phyloP scores from a whole-genome alignment of 2,888 invertebrate genomes.

The Eustalomyia histrio region DNA sequence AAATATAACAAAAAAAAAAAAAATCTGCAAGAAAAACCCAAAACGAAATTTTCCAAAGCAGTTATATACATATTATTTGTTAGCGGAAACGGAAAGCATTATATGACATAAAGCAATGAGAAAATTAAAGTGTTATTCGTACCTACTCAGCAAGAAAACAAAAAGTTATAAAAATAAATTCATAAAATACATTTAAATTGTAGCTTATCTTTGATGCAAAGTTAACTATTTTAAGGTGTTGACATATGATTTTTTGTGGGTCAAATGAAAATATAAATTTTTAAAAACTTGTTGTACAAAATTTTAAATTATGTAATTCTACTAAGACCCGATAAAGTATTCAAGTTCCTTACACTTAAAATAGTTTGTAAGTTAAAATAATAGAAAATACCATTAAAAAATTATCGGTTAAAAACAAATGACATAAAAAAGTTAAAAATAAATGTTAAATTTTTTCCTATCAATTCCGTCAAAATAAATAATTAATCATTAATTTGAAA shows the following conservation, averaged over 20 bases:
- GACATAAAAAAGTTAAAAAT: too few species aligned
- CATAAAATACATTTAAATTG: conserved; percentile 49
- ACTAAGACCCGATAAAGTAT: too few species aligned
- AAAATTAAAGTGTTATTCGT: conserved; percentile 44
- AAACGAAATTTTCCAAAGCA: conserved; percentile 37
- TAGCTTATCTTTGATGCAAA: conserved; percentile 35
- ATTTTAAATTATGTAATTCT: background rate
- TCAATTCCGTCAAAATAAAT: too few species aligned
- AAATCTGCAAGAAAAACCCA: conserved; percentile 6
- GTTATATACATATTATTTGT: conserved; percentile 14
- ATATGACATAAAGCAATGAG: conserved; percentile 30
- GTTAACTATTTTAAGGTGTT: conserved; percentile 31
- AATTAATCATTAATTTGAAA: too few species aligned
- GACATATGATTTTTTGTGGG: conserved; percentile 32
- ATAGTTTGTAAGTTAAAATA: too few species aligned
- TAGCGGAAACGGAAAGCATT: conserved; percentile 50
- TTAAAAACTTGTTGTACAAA: background rate
- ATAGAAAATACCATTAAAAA: too few species aligned
- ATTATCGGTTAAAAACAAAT: too few species aligned
- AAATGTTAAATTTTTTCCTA: too few species aligned
- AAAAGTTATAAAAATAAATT: background rate
- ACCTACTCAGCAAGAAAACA: background rate
- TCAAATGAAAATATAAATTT: background rate
- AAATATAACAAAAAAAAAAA: conserved; percentile 28
- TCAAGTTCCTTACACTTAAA: too few species aligned